Conservation (phyloP, 2,888 invertebrate genomes). For the Sylvicola cinctus region DNA sequence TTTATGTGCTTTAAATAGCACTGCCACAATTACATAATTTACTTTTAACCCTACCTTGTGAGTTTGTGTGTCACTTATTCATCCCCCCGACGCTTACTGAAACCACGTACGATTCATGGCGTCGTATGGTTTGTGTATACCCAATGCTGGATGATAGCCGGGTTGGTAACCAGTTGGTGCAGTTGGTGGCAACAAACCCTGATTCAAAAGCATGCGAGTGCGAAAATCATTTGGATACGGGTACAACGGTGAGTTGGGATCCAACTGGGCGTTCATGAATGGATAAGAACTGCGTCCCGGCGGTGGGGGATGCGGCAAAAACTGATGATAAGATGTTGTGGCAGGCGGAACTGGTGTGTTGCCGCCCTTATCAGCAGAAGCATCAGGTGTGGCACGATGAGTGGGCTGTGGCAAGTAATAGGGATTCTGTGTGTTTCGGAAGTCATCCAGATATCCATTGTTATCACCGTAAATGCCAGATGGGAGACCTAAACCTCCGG, state of each 20-base stretch:
- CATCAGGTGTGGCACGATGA: constrained; percentile 15
- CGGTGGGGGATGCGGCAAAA: constrained; percentile 33
- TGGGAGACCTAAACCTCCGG: constrained; percentile 30
- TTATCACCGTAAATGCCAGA: constrained; percentile 38
- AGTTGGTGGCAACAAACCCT: constrained; percentile 19
- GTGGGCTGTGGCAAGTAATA: constrained; percentile 29
- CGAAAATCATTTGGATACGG: constrained; percentile 47
- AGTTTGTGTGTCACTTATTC: too few relatives aligned
- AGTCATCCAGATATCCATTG: constrained; percentile 46
- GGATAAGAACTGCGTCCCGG: constrained; percentile 33
- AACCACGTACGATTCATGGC: constrained; percentile 25
- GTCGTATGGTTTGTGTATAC: constrained; percentile 53
- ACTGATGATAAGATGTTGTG: constrained; percentile 33
- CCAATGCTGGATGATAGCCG: constrained; percentile 36
- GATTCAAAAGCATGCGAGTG: constrained; percentile 32
- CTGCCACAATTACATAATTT: too few relatives aligned
- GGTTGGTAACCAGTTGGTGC: constrained; percentile 35
- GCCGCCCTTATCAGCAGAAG: constrained; percentile 25
- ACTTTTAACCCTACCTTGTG: too few relatives aligned
- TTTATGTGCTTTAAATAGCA: too few relatives aligned
- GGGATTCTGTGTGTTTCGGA: constrained; percentile 37
- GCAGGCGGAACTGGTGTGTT: constrained; percentile 27
- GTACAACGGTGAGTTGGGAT: constrained; percentile 43
- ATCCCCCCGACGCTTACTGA: too few relatives aligned
- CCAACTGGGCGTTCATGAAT: constrained; percentile 35